These are phyloP conservation scores for Imbricaverruca yamaguchii DNA, from an alignment of 2,888 invertebrate species.

Conservation along the genomic window DNA sequence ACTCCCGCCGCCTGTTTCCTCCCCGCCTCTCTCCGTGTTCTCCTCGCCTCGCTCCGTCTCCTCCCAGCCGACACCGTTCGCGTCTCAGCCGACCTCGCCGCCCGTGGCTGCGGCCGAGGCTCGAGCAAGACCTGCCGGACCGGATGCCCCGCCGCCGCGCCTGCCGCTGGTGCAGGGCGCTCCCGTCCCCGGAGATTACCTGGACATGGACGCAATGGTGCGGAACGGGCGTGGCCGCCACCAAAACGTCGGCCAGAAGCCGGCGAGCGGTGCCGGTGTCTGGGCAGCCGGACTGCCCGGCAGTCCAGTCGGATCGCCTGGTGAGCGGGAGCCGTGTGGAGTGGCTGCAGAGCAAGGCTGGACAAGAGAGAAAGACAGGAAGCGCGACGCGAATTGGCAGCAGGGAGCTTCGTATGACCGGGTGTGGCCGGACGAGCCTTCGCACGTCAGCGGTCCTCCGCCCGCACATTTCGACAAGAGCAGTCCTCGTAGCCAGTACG, in stretches of 20 bases:
- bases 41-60: neutral
- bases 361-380: too few species aligned
- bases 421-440: too few species aligned
- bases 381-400: too few species aligned
- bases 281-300: neutral
- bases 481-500: too few species aligned
- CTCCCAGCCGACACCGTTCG: too few species aligned
- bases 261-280: neutral
- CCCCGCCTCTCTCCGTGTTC: neutral
- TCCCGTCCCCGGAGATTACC: neutral
- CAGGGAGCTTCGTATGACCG: too few species aligned
- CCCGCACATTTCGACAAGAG: too few species aligned
- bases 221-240: neutral
- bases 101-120: neutral
- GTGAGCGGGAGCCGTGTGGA: conserved; percentile 36
- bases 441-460: too few species aligned
- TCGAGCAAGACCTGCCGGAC: neutral
- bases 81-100: neutral
- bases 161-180: neutral
- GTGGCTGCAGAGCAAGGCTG: too few species aligned
- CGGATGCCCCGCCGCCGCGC: neutral
- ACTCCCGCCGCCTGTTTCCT: neutral
- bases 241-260: neutral
- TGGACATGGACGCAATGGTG: neutral
- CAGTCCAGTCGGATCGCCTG: conserved; percentile 39